Evolutionary conservation across 2,888 invertebrate species (phyloP).

Genomic region (Pseudoips prasinana): DNA sequence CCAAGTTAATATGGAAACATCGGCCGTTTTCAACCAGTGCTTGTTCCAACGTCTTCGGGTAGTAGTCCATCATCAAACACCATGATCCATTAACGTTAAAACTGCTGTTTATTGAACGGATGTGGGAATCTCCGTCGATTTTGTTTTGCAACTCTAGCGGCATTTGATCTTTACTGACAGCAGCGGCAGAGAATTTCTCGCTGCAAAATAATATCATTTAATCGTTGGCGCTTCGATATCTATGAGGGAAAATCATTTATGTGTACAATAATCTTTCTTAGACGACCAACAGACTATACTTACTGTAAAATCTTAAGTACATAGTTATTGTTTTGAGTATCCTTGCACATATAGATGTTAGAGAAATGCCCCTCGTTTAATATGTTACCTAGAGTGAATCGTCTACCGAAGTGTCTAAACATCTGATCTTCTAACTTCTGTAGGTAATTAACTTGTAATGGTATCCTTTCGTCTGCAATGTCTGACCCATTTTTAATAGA

Average conservation of each 20-base stretch:
- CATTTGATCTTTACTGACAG: slow-evolving; percentile 25
- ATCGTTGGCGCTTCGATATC: too few relatives aligned
- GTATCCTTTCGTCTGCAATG: too few relatives aligned
- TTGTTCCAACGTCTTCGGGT: slow-evolving; percentile 45
- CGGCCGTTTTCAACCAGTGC: slow-evolving; percentile 27
- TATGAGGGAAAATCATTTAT: too few relatives aligned
- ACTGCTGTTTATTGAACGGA: slow-evolving; percentile 33
- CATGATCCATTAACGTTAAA: slow-evolving; percentile 33
- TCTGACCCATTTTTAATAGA: too few relatives aligned
- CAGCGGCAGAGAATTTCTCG: too few relatives aligned
- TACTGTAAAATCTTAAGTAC: background rate
- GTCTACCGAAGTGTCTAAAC: too few relatives aligned
- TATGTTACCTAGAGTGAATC: background rate
- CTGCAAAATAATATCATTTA: background rate
- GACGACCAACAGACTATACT: background rate
- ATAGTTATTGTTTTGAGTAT: background rate
- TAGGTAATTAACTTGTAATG: too few relatives aligned
- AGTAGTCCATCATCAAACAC: slow-evolving; percentile 56
- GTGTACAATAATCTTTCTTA: too few relatives aligned
- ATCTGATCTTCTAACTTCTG: too few relatives aligned
- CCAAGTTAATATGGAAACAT: slow-evolving; percentile 43
- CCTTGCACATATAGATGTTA: background rate
- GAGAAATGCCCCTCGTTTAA: background rate
- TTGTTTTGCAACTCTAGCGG: slow-evolving; percentile 37
- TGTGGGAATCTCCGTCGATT: slow-evolving; percentile 30